Base-by-base conservation (phyloP, 1,140 invertebrate genomes). In the Orussus abietinus region DNA sequence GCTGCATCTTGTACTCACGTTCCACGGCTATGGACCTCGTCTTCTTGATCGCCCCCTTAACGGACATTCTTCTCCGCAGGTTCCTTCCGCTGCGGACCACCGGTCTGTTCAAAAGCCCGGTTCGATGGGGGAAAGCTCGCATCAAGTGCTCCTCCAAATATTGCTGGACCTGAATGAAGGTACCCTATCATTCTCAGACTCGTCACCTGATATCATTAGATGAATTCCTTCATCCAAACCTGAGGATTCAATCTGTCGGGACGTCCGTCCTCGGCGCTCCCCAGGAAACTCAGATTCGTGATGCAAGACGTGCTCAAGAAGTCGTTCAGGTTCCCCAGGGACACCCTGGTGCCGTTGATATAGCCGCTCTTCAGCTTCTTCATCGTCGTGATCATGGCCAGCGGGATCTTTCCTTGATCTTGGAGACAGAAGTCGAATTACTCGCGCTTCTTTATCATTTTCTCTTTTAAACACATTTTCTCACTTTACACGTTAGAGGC, bases 281-380 rank as follows among this genome's bases (percentile, higher is more conserved):
- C 88, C 32, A 97, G 70, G 62, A 98, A 98, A 68, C 89, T 96
- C 19, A 98, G 75, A 72, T 95, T 95, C 0, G 92, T 96, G 13
- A 98, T 88, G 55, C 93, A 96, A 3, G 94, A 97, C 0, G 95
- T 98, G 47, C 83, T 96, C 9, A 96, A 69, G 67, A 98, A 98
- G 50, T 97, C 93, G 43, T 84, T 85, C 7, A 98, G 69, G 68
- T 86, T 85, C 25, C 94, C 94, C 13, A 98, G 70, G 41, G 92
- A 92, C 0, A 97, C 93, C 64, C 94, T 85, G 11, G 96, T 97
- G 17, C 95, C 96, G 68, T 96, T 96, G 29, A 98, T 96, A 63
- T 99, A 99, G 15, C 96, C 96, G 52, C 93, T 97, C 70, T 96
- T 96, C 2, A 99, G 74, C 72, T 99, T 99, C 63, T 96, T 95